These are phyloP conservation scores for Pontoporia blainvillei DNA, from an alignment of 2,113 vertebrate genomes.

Conservation along the genomic window DNA sequence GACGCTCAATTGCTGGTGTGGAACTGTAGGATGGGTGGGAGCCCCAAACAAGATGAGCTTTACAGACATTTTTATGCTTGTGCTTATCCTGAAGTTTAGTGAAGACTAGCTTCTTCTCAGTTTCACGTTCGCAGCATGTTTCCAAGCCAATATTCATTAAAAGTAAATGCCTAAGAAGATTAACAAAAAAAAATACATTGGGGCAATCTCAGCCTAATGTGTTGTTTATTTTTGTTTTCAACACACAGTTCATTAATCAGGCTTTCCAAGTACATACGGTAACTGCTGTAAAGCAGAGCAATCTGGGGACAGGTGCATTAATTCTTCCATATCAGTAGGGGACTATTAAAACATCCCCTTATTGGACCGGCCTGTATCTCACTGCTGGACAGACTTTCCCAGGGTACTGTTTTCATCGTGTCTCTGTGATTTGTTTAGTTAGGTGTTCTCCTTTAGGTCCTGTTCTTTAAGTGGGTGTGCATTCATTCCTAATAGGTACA, in stretches of 20 bases:
- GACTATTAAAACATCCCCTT: background rate
- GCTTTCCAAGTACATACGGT: background rate
- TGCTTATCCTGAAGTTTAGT: background rate
- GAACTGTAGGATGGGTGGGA: background rate
- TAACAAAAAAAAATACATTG: background rate
- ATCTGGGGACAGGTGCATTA: background rate
- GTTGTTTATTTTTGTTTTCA: background rate
- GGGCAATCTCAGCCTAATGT: background rate
- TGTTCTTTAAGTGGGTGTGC: background rate
- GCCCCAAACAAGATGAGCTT: background rate
- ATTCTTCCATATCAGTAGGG: background rate
- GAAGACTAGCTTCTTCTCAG: background rate
- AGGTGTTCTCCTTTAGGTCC: background rate
- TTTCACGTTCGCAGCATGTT: background rate
- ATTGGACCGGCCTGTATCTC: background rate
- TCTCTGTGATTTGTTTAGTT: background rate
- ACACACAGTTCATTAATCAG: background rate
- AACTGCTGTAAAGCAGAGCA: background rate
- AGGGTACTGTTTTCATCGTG: background rate
- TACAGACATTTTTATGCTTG: background rate
- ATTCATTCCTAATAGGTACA: background rate
- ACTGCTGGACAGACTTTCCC: background rate
- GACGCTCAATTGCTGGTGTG: background rate
- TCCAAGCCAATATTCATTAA: background rate
- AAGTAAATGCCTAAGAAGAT: background rate